Conservation (phyloP, 2,113 vertebrate genomes). For the Psephotus haematonotus region DNA sequence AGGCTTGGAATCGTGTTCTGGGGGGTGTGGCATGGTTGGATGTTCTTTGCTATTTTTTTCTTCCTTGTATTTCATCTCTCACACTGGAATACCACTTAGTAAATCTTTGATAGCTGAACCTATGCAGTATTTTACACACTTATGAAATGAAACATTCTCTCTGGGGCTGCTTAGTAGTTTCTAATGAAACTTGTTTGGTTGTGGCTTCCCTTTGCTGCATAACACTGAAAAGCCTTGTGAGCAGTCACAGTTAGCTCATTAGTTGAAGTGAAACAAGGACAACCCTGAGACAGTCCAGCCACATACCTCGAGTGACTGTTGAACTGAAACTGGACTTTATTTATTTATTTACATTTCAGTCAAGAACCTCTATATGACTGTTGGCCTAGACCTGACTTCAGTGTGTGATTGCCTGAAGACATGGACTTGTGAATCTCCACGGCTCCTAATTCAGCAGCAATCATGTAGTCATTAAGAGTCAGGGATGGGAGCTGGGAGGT, state of each 20-base stretch:
- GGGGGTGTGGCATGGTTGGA: neutral
- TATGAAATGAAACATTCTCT: neutral
- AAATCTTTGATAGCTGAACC: neutral
- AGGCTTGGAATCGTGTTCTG: neutral
- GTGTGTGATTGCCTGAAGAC: neutral
- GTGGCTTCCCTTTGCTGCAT: neutral
- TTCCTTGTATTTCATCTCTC: neutral
- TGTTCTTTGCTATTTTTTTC: neutral
- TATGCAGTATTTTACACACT: neutral
- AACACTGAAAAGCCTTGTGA: neutral
- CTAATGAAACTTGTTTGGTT: neutral
- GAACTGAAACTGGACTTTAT: neutral
- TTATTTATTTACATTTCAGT: neutral
- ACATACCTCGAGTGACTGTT: neutral
- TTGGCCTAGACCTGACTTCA: neutral
- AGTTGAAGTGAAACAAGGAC: neutral
- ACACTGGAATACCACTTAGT: neutral
- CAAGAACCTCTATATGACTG: neutral
- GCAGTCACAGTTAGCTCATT: neutral
- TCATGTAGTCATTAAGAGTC: neutral
- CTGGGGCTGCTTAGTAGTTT: neutral
- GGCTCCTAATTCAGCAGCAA: neutral
- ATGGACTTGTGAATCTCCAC: neutral
- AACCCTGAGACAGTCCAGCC: neutral
- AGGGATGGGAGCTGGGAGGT: neutral